Conservation (phyloP, 2,113 vertebrate species). For the Gymnorhina tibicen region DNA sequence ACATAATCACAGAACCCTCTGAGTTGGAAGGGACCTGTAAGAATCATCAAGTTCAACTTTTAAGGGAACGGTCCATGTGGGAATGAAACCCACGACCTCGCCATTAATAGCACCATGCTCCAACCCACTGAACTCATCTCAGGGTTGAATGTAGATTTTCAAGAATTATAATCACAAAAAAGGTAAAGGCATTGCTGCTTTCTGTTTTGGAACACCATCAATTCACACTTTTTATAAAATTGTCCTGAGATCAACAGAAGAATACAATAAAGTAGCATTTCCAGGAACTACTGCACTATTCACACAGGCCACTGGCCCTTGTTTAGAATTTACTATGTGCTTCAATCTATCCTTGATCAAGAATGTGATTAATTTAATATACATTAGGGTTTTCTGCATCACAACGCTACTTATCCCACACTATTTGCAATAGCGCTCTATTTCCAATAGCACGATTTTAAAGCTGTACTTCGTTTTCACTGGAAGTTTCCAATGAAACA, state of each 20-base stretch:
- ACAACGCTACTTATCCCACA: neutral
- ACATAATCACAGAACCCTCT: neutral
- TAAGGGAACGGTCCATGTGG: neutral
- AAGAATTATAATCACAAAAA: neutral
- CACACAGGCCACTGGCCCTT: neutral
- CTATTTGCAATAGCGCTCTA: neutral
- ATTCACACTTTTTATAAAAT: neutral
- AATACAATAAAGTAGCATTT: neutral
- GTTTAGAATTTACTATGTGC: neutral
- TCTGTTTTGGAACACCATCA: neutral
- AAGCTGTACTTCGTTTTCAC: neutral
- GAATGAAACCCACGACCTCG: rapidly evolving
- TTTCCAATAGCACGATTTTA: neutral
- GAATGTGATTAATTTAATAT: neutral
- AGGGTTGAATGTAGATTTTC: neutral
- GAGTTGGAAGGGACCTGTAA: neutral
- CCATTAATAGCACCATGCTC: neutral
- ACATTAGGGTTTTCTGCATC: neutral
- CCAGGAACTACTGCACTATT: neutral
- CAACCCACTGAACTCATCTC: neutral
- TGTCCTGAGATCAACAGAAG: neutral
- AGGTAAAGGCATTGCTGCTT: neutral
- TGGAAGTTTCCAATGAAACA: neutral
- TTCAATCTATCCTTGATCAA: neutral
- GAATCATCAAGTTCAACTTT: neutral